Evolutionary conservation across 37 sponge, comb jelly and placozoan genomes (phyloP).

Genomic region (Aplysina aerophoba): DNA sequence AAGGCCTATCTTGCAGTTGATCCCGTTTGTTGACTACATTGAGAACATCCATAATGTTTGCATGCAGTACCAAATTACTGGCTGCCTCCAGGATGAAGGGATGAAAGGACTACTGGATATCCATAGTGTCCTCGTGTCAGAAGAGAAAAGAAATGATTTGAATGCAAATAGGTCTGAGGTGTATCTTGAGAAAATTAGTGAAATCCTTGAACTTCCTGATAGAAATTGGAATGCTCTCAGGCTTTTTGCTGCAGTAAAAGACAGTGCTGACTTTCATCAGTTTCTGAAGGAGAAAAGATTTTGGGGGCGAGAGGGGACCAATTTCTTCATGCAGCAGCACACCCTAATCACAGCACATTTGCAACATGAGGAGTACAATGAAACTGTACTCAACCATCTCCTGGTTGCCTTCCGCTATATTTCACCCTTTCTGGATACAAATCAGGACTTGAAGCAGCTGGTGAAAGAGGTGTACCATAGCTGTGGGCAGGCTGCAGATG

Average conservation of each 20-base stretch:
- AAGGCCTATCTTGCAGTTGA: slow-evolving; percentile 62
- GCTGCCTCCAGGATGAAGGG: slow-evolving; percentile 56
- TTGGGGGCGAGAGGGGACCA: slow-evolving; percentile 51
- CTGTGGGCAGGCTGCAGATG: slow-evolving; percentile 42
- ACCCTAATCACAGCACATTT: slow-evolving; percentile 78
- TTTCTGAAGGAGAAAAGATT: slow-evolving; percentile 69
- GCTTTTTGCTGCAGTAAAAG: slow-evolving; percentile 55
- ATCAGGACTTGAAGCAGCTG: slow-evolving; percentile 48
- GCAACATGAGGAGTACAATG: slow-evolving; percentile 91
- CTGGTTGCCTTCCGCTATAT: slow-evolving; percentile 80
- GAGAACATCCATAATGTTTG: slow-evolving; percentile 60
- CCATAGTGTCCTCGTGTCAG: slow-evolving; percentile 32
- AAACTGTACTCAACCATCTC: slow-evolving; percentile 82
- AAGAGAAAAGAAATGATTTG: slow-evolving; percentile 32
- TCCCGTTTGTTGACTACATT: slow-evolving; percentile 60
- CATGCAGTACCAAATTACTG: slow-evolving; percentile 59
- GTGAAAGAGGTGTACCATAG: slow-evolving; percentile 57
- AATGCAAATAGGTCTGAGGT: slow-evolving; percentile 54
- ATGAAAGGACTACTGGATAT: slow-evolving; percentile 52
- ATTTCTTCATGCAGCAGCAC: slow-evolving; percentile 64
- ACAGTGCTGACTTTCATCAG: slow-evolving; percentile 71
- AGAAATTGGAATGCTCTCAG: slow-evolving; percentile 1
- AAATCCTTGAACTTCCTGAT: slow-evolving; percentile 32
- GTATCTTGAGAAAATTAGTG: slow-evolving; percentile 40
- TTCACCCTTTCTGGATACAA: slow-evolving; percentile 65